Conservation (phyloP, 2,113 vertebrate species). For the Dolichotis patagonum region DNA sequence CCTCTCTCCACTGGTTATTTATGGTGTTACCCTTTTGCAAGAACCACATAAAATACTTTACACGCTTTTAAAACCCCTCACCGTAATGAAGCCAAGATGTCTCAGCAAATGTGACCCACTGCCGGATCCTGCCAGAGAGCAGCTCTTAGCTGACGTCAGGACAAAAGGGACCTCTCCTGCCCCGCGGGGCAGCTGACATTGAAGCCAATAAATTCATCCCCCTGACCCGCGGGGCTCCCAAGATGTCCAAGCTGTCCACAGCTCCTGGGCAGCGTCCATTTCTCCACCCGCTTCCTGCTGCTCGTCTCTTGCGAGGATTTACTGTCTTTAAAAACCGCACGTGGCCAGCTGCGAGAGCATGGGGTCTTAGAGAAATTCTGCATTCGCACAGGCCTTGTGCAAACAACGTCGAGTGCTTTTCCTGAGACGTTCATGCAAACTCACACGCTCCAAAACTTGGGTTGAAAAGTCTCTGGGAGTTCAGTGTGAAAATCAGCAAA, state of each 20-base stretch:
- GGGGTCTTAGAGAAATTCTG: not conserved
- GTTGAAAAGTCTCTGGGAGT: not conserved
- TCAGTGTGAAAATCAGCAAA: not conserved
- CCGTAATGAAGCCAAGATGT: slow-evolving; percentile 76
- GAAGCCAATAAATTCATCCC: not conserved
- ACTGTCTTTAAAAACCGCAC: not conserved
- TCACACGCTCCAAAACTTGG: accelerated
- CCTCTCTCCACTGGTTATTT: slow-evolving; percentile 67
- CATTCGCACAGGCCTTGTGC: not conserved
- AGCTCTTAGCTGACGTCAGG: slow-evolving; percentile 29
- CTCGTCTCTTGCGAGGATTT: slow-evolving; percentile 12
- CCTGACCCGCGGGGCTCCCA: not conserved
- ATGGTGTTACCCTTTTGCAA: slow-evolving; percentile 37
- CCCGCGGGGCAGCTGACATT: slow-evolving; percentile 8
- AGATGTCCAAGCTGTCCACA: not conserved
- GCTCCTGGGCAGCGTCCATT: slow-evolving; percentile 13
- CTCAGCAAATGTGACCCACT: slow-evolving; percentile 71
- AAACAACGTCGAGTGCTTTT: not conserved
- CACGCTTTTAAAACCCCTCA: slow-evolving; percentile 82
- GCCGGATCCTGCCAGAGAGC: slow-evolving; percentile 57
- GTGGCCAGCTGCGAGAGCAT: not conserved
- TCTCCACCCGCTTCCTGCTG: slow-evolving; percentile 65
- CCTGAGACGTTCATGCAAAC: not conserved
- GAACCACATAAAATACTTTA: slow-evolving; percentile 58
- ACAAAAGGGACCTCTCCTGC: slow-evolving; percentile 20